Conservation (phyloP, 2,113 vertebrate genomes). For the Murina feae region DNA sequence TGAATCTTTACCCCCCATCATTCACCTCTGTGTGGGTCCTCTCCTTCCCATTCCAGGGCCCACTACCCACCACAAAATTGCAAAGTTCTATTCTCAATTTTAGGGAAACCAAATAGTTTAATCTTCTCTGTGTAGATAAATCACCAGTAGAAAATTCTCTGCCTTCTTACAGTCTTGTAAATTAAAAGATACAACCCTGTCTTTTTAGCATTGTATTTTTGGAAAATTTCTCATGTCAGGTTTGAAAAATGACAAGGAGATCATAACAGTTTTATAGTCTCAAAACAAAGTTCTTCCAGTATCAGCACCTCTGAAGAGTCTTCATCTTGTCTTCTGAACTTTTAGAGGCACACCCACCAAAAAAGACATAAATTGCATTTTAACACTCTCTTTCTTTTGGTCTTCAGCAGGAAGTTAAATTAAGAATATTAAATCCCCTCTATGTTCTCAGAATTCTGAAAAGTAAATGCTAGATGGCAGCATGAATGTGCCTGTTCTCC, state of each 20-base stretch:
- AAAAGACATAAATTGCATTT: neutral
- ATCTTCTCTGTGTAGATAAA: neutral
- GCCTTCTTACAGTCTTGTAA: neutral
- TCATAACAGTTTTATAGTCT: neutral
- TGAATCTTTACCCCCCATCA: neutral
- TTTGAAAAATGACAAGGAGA: constrained; percentile 28
- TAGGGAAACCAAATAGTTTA: constrained; percentile 10
- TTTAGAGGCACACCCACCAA: neutral
- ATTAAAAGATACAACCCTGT: neutral
- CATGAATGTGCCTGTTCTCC: neutral
- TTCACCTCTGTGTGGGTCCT: neutral
- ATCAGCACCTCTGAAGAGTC: neutral
- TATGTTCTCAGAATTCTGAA: neutral
- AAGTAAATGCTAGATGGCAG: neutral
- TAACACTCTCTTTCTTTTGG: neutral
- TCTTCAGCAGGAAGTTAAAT: neutral
- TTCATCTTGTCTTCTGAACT: neutral
- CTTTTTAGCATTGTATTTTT: neutral
- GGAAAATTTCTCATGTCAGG: neutral
- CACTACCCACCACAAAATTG: neutral
- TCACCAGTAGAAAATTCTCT: neutral
- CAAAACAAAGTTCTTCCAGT: neutral
- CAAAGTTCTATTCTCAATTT: neutral
- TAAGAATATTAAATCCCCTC: constrained; percentile 9
- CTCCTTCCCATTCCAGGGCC: neutral